Evolutionary conservation across 2,888 invertebrate species (phyloP), one percentile per base, ranked within the genome.

Genomic region (Drosophila dives): DNA sequence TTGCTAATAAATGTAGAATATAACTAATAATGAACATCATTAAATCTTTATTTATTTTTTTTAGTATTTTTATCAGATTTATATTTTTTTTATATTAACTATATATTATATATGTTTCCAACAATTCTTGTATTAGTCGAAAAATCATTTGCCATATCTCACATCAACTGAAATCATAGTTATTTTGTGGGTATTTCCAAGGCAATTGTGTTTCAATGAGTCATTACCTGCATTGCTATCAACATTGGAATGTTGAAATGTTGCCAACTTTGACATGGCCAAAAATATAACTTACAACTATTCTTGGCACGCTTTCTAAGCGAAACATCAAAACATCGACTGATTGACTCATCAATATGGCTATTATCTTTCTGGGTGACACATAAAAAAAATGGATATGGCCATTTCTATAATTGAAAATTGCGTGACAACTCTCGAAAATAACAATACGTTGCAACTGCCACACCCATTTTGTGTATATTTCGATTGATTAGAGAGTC

Each of bases 301-400:
- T 29, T 4, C 29, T 29, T 29, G 29, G 26, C 58, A 50, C 48
- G 33, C 73, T 77, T 73, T 53, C 63, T 20, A 60, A 4, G 66
- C 66, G 36, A 61, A 45, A 17, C 36, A 53, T 59, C 58, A 45
- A 49, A 55, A 55, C n/a, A n/a, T 32, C 58, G 11, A 12, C 12
- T 34, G 23, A 66, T 29, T 79, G 77, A 77, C 53, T 77, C 80
- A 77, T 75, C 38, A 34, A 10, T 10, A 17, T 32, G 20, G 20
- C 23, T 33, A 36, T 45, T 72, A 76, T 76, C 67, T 64, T 75
- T 61, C 60, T 76, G 72, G 72, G 63, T 80, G 77, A 77, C 80
- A 80, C 77, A 77, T 67, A 51, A 75, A 1, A 33, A 74, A 32
- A n/a, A n/a, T 51, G 36, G 42, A 59, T 48, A 23, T 26, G 40